A percentile compares a stretch with the other conserved stretches of the same genome.
Conservation (phyloP, 2,113 vertebrate species). For the Thunnus maccoyii region DNA sequence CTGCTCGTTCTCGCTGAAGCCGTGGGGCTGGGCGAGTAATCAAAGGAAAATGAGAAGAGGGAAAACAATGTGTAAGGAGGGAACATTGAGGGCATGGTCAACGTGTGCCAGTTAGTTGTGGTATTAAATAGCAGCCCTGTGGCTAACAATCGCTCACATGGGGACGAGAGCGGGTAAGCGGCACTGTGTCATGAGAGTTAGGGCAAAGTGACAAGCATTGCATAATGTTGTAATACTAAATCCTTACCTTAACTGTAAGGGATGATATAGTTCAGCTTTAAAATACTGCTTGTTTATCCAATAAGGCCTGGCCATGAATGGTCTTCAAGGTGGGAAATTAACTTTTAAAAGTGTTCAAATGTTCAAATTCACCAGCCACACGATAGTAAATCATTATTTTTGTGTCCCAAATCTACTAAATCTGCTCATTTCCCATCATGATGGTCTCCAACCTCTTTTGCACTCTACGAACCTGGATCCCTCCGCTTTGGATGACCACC, state of each 20-base stretch:
- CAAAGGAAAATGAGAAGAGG: constrained; percentile 37
- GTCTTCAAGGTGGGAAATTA: too few species aligned
- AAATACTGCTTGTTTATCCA: constrained; percentile 1
- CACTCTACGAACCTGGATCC: constrained; percentile 62
- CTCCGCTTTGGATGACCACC: constrained; percentile 13
- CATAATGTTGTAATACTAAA: neutral
- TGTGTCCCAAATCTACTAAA: too few species aligned
- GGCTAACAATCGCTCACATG: constrained; percentile 32
- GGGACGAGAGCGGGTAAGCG: constrained; percentile 22
- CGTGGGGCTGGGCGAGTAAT: constrained; percentile 24
- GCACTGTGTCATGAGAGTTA: constrained; percentile 5
- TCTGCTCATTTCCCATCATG: neutral
- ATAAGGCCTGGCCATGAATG: neutral
- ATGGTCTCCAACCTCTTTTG: constrained; percentile 44
- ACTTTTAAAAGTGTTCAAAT: too few species aligned
- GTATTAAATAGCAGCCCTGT: constrained; percentile 29
- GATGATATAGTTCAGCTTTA: constrained; percentile 4
- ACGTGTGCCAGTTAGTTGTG: constrained; percentile 19
- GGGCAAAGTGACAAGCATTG: neutral
- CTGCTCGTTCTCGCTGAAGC: constrained; percentile 4
- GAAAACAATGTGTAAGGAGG: constrained; percentile 14
- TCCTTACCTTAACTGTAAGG: neutral
- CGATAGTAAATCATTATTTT: too few species aligned
- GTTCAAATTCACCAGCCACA: too few species aligned
- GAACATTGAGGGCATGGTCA: constrained; percentile 17